phyloP scores from a whole-genome alignment of 53 echinoderm and acorn worm species.

The Henricia sp. region DNA sequence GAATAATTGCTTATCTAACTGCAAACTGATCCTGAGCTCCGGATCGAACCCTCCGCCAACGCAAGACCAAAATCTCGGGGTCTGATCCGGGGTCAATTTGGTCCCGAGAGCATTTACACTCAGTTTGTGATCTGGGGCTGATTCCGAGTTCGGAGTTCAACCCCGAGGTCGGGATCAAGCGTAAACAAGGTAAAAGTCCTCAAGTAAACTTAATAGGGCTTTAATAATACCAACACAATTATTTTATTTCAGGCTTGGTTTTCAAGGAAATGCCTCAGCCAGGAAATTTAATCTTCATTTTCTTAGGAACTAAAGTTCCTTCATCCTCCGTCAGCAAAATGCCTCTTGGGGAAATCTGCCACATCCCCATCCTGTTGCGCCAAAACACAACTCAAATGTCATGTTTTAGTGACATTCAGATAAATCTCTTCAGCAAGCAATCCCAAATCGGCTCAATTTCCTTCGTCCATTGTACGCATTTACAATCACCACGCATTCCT shows the following conservation, averaged over 20 bases:
- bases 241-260: no score
- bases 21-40: no score
- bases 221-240: neutral
- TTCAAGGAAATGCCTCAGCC: neutral
- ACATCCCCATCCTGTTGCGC: neutral
- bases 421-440: neutral
- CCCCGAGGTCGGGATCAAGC: no score
- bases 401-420: conserved; percentile 41
- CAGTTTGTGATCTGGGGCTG: no score
- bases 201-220: neutral
- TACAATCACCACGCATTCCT: neutral
- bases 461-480: neutral
- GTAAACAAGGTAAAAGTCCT: neutral
- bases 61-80: no score
- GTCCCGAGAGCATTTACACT: no score
- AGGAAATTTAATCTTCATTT: neutral
- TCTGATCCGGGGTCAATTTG: no score
- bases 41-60: no score
- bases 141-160: no score
- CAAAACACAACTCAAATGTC: conserved; percentile 25
- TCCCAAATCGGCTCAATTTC: neutral
- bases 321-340: neutral
- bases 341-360: conserved; percentile 3
- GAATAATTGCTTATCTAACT: no score
- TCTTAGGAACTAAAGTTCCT: neutral